Conservation (phyloP, 2,113 vertebrate genomes). For the Ammodytes dubius region DNA sequence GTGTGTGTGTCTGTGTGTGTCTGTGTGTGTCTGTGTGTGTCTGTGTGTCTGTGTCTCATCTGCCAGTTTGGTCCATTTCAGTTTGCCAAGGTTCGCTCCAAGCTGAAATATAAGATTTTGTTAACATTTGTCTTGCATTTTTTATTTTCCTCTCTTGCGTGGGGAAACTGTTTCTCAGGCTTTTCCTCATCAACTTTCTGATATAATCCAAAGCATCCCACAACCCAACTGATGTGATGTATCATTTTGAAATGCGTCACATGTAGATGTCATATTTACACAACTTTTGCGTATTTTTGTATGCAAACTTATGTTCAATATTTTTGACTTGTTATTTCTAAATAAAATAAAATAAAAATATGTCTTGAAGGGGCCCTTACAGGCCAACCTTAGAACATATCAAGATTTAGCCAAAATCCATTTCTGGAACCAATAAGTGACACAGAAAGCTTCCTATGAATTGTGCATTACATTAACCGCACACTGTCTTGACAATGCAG, state of each 20-base stretch:
- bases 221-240: too few relatives aligned
- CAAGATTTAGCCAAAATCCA: not conserved
- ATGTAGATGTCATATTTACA: not conserved
- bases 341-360: not conserved
- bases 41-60: slow-evolving; percentile 12
- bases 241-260: not conserved
- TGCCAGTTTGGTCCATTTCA: slow-evolving; percentile 31
- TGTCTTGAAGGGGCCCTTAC: not conserved
- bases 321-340: not conserved
- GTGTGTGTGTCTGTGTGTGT: not conserved
- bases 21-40: slow-evolving; percentile 10
- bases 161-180: not conserved
- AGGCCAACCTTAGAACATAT: not conserved
- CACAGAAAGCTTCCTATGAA: not conserved
- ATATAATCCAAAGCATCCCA: slow-evolving; percentile 14
- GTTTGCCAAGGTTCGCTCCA: slow-evolving; percentile 23
- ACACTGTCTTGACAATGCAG: not conserved
- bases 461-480: not conserved
- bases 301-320: not conserved
- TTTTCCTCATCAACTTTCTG: not conserved
- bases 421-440: not conserved
- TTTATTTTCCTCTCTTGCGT: not conserved
- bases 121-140: slow-evolving; percentile 38
- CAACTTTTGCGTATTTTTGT: not conserved
- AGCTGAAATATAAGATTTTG: slow-evolving; percentile 42